phyloP scores from a whole-genome alignment of 2,888 invertebrate genomes.

The Galerucella calmariensis region DNA sequence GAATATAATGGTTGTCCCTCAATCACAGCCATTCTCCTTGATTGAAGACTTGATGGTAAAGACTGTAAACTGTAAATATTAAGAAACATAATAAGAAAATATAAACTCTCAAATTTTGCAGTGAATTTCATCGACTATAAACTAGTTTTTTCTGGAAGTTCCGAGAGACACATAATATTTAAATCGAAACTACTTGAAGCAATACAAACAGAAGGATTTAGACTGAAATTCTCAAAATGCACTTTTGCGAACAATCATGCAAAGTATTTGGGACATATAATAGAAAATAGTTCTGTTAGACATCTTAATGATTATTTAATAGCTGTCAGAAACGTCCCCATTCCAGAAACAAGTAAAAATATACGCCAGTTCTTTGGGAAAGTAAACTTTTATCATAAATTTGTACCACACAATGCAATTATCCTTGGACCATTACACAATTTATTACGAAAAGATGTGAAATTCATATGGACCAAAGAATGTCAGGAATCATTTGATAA shows the following conservation, averaged over 20 bases:
- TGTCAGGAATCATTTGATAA: too few species aligned
- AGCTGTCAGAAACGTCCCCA: slow-evolving; percentile 11
- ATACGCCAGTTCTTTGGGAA: background rate
- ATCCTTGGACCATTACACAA: too few species aligned
- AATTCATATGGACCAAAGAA: too few species aligned
- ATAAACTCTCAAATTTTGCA: slow-evolving; percentile 8
- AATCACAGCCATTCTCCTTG: background rate
- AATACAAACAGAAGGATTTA: too few species aligned
- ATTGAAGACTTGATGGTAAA: too few species aligned
- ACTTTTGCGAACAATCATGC: slow-evolving; percentile 22
- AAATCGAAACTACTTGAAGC: slow-evolving; percentile 8
- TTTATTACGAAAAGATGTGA: too few species aligned
- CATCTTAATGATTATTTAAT: slow-evolving; percentile 24
- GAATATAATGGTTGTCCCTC: too few species aligned
- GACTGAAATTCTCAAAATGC: slow-evolving; percentile 30
- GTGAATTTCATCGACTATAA: slow-evolving; percentile 34
- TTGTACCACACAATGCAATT: too few species aligned
- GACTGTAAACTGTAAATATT: slow-evolving; percentile 7
- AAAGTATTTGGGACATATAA: slow-evolving; percentile 26
- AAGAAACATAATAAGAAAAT: slow-evolving; percentile 23
- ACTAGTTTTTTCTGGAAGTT: slow-evolving; percentile 28
- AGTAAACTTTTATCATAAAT: background rate
- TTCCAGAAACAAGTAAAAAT: slow-evolving; percentile 18
- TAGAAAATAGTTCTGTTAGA: slow-evolving; percentile 22
- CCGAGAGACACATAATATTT: background rate